Conservation (phyloP, 2,797 vertebrate species). For the Syngnathus rostellatus region DNA sequence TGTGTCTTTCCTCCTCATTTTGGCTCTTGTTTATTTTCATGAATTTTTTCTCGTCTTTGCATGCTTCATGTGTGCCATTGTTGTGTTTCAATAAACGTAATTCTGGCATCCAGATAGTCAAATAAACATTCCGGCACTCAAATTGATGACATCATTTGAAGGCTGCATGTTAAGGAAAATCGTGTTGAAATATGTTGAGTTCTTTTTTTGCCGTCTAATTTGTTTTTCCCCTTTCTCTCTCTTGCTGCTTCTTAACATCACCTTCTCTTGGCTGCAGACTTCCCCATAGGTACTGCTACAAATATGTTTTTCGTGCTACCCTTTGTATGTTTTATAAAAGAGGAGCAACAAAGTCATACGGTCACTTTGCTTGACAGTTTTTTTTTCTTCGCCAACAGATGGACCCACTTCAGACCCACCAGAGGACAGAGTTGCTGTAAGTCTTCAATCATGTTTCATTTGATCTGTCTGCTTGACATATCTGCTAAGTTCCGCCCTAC, state of each 20-base stretch:
- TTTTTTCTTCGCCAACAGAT: conserved; percentile 39
- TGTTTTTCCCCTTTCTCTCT: conserved; percentile 34
- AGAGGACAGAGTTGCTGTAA: conserved; percentile 90
- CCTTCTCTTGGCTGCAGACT: conserved; percentile 45
- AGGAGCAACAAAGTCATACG: not conserved
- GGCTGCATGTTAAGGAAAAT: not conserved
- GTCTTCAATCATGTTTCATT: conserved; percentile 40
- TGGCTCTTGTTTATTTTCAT: not conserved
- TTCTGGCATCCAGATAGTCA: not conserved
- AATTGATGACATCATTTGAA: not conserved
- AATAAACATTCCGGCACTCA: not conserved
- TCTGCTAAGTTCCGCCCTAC: not conserved
- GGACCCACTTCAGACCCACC: conserved; percentile 60
- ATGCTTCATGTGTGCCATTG: not conserved
- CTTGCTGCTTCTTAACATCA: conserved; percentile 21
- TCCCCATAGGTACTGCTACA: conserved; percentile 6
- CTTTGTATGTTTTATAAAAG: not conserved
- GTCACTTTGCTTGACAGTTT: not conserved
- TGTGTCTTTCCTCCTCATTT: not conserved
- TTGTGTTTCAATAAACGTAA: not conserved
- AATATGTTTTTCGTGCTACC: not conserved
- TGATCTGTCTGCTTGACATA: not conserved
- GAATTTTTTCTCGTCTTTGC: not conserved
- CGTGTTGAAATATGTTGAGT: not conserved
- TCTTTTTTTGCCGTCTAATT: conserved; percentile 20